These are phyloP conservation scores for Gallirallus australis DNA, from an alignment of 2,797 vertebrate species.

Conservation along the genomic window DNA sequence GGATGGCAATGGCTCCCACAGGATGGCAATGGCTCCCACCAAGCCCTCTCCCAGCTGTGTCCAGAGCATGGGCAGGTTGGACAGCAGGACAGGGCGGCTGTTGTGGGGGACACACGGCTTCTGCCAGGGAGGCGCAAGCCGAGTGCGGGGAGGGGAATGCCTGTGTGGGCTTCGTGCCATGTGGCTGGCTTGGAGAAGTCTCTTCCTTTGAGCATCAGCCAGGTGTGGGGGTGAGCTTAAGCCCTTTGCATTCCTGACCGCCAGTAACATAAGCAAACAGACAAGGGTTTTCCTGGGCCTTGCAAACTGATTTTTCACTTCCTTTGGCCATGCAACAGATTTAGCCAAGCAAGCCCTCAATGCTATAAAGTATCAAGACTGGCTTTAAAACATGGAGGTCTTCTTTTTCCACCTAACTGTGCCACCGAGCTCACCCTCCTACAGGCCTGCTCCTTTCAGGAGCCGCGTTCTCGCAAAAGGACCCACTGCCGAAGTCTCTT, in stretches of 20 bases:
- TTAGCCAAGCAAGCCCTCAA: neutral
- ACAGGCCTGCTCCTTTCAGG: fast-evolving
- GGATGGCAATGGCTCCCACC: fast-evolving
- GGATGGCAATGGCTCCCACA: neutral
- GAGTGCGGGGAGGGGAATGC: fast-evolving
- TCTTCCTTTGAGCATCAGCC: neutral
- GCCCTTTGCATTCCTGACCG: fast-evolving
- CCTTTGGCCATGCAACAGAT: neutral
- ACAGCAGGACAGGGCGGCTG: fast-evolving
- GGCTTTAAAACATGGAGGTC: neutral
- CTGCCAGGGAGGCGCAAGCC: neutral
- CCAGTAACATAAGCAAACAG: neutral
- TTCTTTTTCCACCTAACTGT: neutral
- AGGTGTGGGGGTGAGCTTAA: neutral
- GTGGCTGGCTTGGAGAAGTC: neutral
- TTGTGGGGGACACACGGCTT: fast-evolving
- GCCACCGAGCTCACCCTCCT: neutral
- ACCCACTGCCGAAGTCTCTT: neutral
- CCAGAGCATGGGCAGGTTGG: fast-evolving
- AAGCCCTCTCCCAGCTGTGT: fast-evolving
- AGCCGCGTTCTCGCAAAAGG: fast-evolving
- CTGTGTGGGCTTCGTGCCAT: neutral
- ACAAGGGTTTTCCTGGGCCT: neutral
- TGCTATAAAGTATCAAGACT: neutral
- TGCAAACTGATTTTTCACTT: neutral